Conservation (phyloP, 2,113 vertebrate species). For the Microtus oregoni region DNA sequence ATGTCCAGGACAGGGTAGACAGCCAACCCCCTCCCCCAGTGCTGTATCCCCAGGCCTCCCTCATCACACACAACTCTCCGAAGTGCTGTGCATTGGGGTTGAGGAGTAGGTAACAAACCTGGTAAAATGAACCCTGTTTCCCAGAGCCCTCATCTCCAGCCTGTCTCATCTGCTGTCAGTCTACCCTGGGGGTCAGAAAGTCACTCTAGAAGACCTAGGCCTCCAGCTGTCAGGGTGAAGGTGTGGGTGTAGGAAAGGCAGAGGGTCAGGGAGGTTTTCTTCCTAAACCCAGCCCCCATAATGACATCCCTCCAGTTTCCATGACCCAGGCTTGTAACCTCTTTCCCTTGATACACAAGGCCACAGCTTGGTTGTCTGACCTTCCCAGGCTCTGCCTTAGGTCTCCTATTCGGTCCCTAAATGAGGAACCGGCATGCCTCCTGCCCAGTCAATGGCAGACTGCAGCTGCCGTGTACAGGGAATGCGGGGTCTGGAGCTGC, state of each 20-base stretch:
- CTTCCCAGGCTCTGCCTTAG: neutral
- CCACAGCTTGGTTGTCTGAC: neutral
- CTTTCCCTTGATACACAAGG: neutral
- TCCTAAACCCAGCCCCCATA: neutral
- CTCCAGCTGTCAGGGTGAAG: neutral
- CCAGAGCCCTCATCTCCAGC: neutral
- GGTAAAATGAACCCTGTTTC: neutral
- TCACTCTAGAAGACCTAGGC: neutral
- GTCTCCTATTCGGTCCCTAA: neutral
- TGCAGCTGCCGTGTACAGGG: neutral
- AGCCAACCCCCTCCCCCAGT: neutral
- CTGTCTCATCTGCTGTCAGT: neutral
- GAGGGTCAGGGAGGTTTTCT: neutral
- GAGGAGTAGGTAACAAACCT: neutral
- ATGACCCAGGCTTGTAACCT: neutral
- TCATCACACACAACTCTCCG: neutral
- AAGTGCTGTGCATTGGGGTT: neutral
- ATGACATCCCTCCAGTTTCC: neutral
- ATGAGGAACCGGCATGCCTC: neutral
- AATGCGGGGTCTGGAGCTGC: neutral
- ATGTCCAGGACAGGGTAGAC: neutral
- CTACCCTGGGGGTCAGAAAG: neutral
- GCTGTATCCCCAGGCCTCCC: neutral
- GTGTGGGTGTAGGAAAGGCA: neutral
- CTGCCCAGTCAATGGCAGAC: neutral